phyloP scores from a whole-genome alignment of 2,888 invertebrate species.

The Pseudolycoriella hygida region DNA sequence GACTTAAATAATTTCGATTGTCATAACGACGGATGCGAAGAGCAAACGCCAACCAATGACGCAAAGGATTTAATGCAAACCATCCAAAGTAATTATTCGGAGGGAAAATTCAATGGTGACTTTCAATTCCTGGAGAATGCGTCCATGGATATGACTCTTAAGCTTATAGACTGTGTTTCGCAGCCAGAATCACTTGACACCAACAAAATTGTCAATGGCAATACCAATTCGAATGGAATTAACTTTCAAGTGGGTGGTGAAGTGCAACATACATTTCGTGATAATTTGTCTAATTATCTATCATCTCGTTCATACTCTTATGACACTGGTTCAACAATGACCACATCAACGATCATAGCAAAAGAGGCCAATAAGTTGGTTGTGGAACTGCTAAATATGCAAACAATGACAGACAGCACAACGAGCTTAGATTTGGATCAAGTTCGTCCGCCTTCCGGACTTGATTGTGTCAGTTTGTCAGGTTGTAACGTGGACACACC shows the following conservation, averaged over 20 bases:
- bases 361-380: constrained; percentile 56
- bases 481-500: constrained; percentile 10
- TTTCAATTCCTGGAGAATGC: neutral
- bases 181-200: constrained; percentile 21
- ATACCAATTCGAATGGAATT: constrained; percentile 11
- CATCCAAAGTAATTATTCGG: too few species aligned
- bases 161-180: constrained; percentile 6
- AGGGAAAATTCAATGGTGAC: neutral
- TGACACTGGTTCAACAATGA: constrained; percentile 40
- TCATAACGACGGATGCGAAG: constrained; percentile 14
- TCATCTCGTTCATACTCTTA: constrained; percentile 27
- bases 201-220: constrained; percentile 18
- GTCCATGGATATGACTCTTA: neutral
- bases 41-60: constrained; percentile 24
- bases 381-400: constrained; percentile 29
- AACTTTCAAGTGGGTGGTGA: constrained; percentile 23
- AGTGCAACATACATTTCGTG: constrained; percentile 17
- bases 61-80: neutral
- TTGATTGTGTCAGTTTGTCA: constrained; percentile 32
- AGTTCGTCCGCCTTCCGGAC: constrained; percentile 57
- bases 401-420: constrained; percentile 36
- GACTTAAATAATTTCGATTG: constrained; percentile 6
- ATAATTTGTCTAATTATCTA: constrained; percentile 11
- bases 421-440: constrained; percentile 54
- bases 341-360: constrained; percentile 53